Conservation (phyloP, 2,888 invertebrate species). For the Eupithecia subumbrata region DNA sequence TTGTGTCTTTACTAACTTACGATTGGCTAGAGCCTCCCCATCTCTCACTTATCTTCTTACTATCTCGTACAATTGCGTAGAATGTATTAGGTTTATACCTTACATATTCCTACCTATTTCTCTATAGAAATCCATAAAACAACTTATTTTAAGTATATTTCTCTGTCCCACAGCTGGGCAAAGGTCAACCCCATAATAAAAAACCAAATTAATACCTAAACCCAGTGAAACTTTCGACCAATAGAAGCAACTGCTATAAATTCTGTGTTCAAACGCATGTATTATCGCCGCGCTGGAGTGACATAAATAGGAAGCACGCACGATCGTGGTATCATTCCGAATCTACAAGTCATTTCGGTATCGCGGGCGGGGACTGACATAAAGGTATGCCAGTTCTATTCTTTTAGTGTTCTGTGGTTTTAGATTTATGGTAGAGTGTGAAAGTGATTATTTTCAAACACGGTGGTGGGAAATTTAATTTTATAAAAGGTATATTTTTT, state of each 20-base stretch:
- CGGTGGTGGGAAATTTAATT: constrained; percentile 9
- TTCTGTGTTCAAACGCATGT: constrained; percentile 58
- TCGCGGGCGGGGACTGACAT: constrained; percentile 9
- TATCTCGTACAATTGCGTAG: not conserved
- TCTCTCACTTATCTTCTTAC: not conserved
- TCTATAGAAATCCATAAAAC: not conserved
- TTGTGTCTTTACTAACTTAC: not conserved
- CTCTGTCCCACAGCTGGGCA: not conserved
- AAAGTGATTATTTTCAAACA: not conserved
- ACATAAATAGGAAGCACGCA: constrained; percentile 68
- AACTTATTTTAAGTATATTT: not conserved
- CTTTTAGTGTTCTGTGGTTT: constrained; percentile 24
- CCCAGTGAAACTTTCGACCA: constrained; percentile 5
- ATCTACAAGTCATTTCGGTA: constrained; percentile 35
- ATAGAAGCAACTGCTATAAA: not conserved
- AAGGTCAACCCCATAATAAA: not conserved
- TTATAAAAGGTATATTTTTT: not conserved
- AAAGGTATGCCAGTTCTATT: constrained; percentile 32
- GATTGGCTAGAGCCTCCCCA: not conserved
- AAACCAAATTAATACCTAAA: not conserved
- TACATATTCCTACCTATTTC: too few species aligned
- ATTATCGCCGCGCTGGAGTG: constrained; percentile 67
- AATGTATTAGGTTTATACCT: too few species aligned
- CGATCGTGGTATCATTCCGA: constrained; percentile 63
- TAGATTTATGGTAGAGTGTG: constrained; percentile 9